A percentile compares a stretch with the other conserved stretches of the same genome.
phyloP scores from a whole-genome alignment of 2,797 vertebrate genomes.

The Holocentrus rufus region DNA sequence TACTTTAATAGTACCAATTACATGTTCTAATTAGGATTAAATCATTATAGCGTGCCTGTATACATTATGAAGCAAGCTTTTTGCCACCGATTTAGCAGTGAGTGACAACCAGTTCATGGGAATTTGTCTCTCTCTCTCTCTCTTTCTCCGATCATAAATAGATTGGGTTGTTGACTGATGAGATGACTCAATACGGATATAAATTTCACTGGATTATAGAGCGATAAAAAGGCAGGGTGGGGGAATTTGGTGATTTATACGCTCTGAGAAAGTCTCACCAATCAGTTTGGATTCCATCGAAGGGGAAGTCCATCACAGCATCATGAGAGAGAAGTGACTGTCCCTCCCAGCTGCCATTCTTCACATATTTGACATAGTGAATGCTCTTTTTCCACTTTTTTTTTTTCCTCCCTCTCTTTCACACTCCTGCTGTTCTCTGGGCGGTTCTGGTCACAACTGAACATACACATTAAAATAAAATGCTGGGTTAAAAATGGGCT shows the following conservation, averaged over 20 bases:
- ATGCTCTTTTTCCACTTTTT: neutral
- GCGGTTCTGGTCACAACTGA: neutral
- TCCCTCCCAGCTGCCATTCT: conserved; percentile 5
- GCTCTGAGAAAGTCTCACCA: conserved; percentile 22
- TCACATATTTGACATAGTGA: conserved; percentile 15
- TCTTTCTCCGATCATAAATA: conserved; percentile 8
- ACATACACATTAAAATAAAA: too few relatives aligned
- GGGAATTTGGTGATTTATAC: conserved; percentile 31
- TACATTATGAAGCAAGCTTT: too few relatives aligned
- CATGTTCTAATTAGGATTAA: too few relatives aligned
- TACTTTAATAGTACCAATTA: too few relatives aligned
- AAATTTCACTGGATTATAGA: conserved; percentile 21
- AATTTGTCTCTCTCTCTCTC: neutral
- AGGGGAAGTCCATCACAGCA: conserved; percentile 1
- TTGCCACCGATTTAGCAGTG: neutral
- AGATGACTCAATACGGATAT: neutral
- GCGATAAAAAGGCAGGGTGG: neutral
- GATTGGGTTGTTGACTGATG: conserved; percentile 1
- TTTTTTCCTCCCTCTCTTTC: neutral
- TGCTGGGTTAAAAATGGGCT: too few relatives aligned
- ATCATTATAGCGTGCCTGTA: too few relatives aligned
- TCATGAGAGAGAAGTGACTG: neutral
- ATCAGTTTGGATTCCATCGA: conserved; percentile 13
- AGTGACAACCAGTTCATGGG: conserved; percentile 1
- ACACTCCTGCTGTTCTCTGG: neutral